Percentiles rank a stretch among this genome's conserved stretches.
Conservation (phyloP, 2,888 invertebrate genomes). For the Patella pellucida region DNA sequence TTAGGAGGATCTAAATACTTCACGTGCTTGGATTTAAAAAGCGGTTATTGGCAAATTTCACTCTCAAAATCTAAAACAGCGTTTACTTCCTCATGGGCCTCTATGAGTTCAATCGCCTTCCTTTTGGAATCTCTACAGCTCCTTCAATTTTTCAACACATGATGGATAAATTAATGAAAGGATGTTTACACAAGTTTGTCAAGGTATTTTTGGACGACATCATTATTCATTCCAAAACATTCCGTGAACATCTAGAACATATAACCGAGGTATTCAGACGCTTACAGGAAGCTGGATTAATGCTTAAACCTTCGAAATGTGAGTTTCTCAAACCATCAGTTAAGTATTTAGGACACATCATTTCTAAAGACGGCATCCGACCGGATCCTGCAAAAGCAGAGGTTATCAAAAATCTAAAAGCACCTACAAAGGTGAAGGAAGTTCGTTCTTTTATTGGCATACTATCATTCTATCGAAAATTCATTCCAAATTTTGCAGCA, state of each 20-base stretch:
- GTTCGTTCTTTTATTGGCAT: constrained; percentile 1
- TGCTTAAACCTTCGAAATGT: constrained; percentile 25
- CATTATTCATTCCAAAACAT: constrained; percentile 14
- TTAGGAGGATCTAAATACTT: background rate
- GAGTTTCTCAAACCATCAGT: constrained; percentile 13
- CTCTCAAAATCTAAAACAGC: constrained; percentile 15
- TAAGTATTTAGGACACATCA: constrained; percentile 22
- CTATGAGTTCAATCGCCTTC: constrained; percentile 13
- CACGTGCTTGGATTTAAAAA: constrained; percentile 13
- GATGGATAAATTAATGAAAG: constrained; percentile 24
- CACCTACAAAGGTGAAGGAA: constrained; percentile 13
- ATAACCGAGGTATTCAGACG: constrained; percentile 17
- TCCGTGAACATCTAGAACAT: constrained; percentile 18
- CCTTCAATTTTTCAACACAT: constrained; percentile 2
- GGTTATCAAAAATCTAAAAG: constrained; percentile 8
- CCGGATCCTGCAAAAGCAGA: constrained; percentile 8
- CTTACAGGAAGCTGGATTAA: constrained; percentile 21
- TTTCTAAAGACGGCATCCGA: constrained; percentile 19
- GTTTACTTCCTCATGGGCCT: constrained; percentile 5
- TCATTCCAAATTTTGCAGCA: constrained; percentile 6
- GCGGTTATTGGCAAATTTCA: constrained; percentile 14
- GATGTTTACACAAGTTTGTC: constrained; percentile 8
- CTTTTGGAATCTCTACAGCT: constrained; percentile 21
- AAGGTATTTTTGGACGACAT: no score
- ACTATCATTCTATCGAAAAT: constrained; percentile 1